Base-by-base conservation (phyloP, 1,140 invertebrate genomes). In the Polypedilum pembai region DNA sequence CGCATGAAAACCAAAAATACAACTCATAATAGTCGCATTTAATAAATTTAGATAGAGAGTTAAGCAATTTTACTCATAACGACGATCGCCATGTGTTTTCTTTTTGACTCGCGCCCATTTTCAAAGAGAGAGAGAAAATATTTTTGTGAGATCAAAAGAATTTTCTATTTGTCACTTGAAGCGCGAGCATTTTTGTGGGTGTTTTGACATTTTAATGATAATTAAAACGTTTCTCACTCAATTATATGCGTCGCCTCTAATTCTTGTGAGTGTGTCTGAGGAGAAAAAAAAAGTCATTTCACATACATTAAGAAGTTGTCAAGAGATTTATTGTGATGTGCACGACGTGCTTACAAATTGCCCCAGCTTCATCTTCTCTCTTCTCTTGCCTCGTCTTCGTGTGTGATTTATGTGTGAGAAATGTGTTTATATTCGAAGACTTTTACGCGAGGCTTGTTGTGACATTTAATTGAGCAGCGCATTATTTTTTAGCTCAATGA, bases 221-320 rank as follows among this genome's bases (percentile, higher is more conserved):
- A 69, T 69, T 69, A 69, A 69, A 69, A 69, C 65, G 65, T 69
- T 69, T 69, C 65, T 69, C 65, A 69, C 65, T 69, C 20, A 69
- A 69, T 69, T 69, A 69, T 69, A 69, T 69, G 65, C 65, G 65
- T 69, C 65, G 65, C 65, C 20, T 21, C 17, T 20, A 69, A 18
- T 20, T 69, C 20, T 69, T 69, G 65, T 4, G 17, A 18, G n/a
- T 15, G 15, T 56, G 12, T 56, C 12, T 56, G 8, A 56, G 24
- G 1, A 33, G 24, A 33, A 5, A 33, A 33, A 33, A 33, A 56
- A 56, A 56, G 12, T 56, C n/a, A 56, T 56, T 56, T 15, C 45
- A 17, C 10, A 56, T 21, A 69, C 65, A 69, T 69, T 69, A 69
- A 33, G 65, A 21, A 69, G 15, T 69, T 21, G 65, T 69, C 65